phyloP scores from a whole-genome alignment of 1,140 invertebrate species.

The Parasteatoda tepidariorum region DNA sequence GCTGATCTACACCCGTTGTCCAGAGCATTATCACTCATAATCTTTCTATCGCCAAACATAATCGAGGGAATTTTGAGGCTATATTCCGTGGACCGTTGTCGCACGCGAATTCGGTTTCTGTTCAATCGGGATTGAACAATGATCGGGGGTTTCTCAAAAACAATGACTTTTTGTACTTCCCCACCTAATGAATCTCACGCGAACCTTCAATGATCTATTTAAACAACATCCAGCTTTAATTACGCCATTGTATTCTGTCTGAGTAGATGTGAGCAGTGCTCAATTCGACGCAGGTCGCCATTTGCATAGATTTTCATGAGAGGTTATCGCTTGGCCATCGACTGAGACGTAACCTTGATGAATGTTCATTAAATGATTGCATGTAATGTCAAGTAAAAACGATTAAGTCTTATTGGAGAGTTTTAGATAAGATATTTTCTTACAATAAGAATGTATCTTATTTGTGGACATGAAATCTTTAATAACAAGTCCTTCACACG shows the following conservation, averaged over 20 bases:
- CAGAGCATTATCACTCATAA: conserved; percentile 25
- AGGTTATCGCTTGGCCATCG: too few species aligned
- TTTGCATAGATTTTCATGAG: too few species aligned
- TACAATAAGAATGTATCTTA: too few species aligned
- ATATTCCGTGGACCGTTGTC: not conserved
- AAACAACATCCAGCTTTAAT: conserved; percentile 38
- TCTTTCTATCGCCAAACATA: conserved; percentile 28
- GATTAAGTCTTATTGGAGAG: too few species aligned
- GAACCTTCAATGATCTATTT: conserved; percentile 47
- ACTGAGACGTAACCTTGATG: conserved; percentile 12
- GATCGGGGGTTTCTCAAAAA: conserved; percentile 27
- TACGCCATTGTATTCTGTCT: conserved; percentile 35
- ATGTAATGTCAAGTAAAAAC: too few species aligned
- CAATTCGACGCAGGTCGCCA: too few species aligned
- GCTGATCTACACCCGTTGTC: not conserved
- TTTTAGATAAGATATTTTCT: too few species aligned
- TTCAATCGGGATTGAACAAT: conserved; percentile 37
- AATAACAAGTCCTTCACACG: too few species aligned
- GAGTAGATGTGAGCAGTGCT: conserved; percentile 4
- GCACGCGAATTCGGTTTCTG: conserved; percentile 42
- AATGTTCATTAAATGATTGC: not conserved
- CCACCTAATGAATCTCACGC: conserved; percentile 32
- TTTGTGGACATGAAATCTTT: too few species aligned
- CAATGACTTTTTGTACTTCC: conserved; percentile 27
- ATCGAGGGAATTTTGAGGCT: conserved; percentile 4